These are phyloP conservation scores for Styela plicata DNA, from an alignment of 23 tunicate species.

Conservation along the genomic window DNA sequence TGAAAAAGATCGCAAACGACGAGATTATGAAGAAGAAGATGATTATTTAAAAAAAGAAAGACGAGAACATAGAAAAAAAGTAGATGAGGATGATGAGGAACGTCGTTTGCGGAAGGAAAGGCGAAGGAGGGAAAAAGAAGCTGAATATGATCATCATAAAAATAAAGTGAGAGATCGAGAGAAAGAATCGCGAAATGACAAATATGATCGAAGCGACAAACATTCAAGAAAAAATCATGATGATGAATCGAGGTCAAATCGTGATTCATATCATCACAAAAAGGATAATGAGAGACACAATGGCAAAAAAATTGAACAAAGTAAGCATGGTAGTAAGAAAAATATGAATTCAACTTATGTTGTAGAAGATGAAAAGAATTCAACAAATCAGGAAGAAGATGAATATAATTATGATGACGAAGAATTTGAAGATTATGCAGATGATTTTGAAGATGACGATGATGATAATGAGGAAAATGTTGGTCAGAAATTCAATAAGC, in stretches of 20 bases:
- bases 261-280: background rate
- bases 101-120: conserved; percentile 28
- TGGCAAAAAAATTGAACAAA: background rate
- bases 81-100: conserved; percentile 22
- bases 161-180: conserved; percentile 12
- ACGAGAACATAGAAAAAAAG: conserved; percentile 8
- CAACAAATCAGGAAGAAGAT: background rate
- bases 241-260: background rate
- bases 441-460: conserved; percentile 83
- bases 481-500: background rate
- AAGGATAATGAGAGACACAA: background rate
- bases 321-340: background rate
- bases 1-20: conserved; percentile 9
- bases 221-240: background rate
- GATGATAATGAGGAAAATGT: conserved; percentile 6
- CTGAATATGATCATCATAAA: conserved; percentile 9
- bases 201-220: background rate
- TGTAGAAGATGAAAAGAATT: background rate
- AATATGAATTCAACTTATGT: background rate
- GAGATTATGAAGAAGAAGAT: background rate
- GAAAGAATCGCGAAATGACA: conserved; percentile 1
- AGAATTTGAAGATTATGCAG: conserved; percentile 92
- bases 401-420: conserved; percentile 82
- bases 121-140: conserved; percentile 14
- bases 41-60: background rate